These are phyloP conservation scores for Diploptera punctata DNA, from an alignment of 2,888 invertebrate species.

Conservation along the genomic window DNA sequence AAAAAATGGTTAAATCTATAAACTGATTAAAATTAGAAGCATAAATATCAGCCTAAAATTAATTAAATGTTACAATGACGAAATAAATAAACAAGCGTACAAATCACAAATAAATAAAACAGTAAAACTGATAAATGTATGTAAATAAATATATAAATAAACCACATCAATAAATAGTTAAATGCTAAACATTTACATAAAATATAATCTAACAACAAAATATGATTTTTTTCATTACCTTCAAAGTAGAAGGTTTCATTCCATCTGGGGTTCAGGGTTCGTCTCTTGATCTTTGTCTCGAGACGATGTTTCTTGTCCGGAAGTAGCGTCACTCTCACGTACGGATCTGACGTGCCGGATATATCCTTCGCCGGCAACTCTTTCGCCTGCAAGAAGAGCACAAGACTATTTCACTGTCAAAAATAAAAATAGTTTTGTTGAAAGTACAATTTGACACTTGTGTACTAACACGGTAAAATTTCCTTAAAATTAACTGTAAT, in stretches of 20 bases:
- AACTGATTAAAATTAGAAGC: too few relatives aligned
- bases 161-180: background rate
- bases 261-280: slow-evolving; percentile 91
- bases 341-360: slow-evolving; percentile 91
- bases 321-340: slow-evolving; percentile 86
- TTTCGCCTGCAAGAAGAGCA: slow-evolving; percentile 80
- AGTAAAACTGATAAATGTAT: background rate
- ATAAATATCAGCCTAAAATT: too few relatives aligned
- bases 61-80: too few relatives aligned
- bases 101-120: too few relatives aligned
- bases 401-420: too few relatives aligned
- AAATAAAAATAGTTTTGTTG: too few relatives aligned
- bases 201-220: background rate
- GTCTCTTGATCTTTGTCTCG: slow-evolving; percentile 90
- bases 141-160: background rate
- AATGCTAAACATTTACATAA: background rate
- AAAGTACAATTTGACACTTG: too few relatives aligned
- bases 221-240: slow-evolving; percentile 56
- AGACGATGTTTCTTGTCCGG: slow-evolving; percentile 92
- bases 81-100: too few relatives aligned
- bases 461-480: too few relatives aligned
- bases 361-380: slow-evolving; percentile 93
- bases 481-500: too few relatives aligned
- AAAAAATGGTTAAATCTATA: too few relatives aligned
- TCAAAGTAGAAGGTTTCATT: slow-evolving; percentile 95